Percentiles rank a stretch among this genome's conserved stretches.
phyloP scores from a whole-genome alignment of 2,797 vertebrate genomes.

The Acrocephalus scirpaceus region DNA sequence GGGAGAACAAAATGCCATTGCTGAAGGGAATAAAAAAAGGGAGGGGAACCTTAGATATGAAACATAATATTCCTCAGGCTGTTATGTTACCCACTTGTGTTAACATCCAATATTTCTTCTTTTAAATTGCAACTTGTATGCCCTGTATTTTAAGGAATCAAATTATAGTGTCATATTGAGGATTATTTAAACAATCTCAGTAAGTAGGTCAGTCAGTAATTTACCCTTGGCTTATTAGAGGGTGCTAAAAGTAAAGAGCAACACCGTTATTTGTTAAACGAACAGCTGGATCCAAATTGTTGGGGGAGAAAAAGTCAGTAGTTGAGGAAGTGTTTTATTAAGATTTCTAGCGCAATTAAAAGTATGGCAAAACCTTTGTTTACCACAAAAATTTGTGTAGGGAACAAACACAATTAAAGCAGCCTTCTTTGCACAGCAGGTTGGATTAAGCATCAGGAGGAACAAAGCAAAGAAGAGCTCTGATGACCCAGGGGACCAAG shows the following conservation, averaged over 20 bases:
- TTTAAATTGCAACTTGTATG: conserved; percentile 42
- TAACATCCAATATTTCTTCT: conserved; percentile 25
- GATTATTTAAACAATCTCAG: conserved; percentile 66
- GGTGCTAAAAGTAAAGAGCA: conserved; percentile 42
- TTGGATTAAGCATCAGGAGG: background rate
- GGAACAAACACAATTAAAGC: background rate
- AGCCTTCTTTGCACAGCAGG: conserved; percentile 5
- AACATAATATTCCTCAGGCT: conserved; percentile 3
- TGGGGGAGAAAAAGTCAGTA: background rate
- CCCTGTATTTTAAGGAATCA: conserved; percentile 51
- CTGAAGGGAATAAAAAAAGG: background rate
- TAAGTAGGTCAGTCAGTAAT: conserved; percentile 69
- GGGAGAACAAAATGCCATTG: background rate
- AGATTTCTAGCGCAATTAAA: background rate
- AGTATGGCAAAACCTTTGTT: background rate
- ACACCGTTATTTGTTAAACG: conserved; percentile 24
- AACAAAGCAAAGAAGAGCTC: background rate
- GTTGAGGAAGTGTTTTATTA: background rate
- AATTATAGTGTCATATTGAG: conserved; percentile 54
- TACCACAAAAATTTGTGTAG: background rate
- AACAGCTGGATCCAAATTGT: conserved; percentile 29
- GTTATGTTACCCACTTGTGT: conserved; percentile 6
- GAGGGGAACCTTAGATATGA: background rate
- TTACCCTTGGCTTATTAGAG: conserved; percentile 54
- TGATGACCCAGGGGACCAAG: background rate